A percentile compares a stretch with the other conserved stretches of the same genome.
phyloP scores from a whole-genome alignment of 2,113 vertebrate genomes.

The Anseranas semipalmata region DNA sequence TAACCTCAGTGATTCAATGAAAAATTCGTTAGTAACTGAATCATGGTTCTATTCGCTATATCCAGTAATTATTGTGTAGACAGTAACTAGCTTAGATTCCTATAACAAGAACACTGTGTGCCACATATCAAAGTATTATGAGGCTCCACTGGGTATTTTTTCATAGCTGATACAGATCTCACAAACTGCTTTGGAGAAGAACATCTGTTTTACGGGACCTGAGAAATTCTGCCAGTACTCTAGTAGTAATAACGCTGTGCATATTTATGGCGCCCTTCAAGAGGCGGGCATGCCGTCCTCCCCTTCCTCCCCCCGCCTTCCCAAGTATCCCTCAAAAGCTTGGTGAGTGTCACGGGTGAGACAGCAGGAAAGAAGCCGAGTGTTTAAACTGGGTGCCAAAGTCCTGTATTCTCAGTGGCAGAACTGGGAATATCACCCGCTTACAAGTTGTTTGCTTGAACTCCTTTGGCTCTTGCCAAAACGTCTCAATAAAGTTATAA shows the following conservation, averaged over 20 bases:
- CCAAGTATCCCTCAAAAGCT: not conserved
- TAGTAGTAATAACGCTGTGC: not conserved
- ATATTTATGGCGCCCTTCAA: not conserved
- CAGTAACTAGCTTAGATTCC: not conserved
- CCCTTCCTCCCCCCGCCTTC: not conserved
- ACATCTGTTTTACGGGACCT: not conserved
- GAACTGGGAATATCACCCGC: not conserved
- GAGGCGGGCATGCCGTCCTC: not conserved
- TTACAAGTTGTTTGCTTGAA: conserved; percentile 23
- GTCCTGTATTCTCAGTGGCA: not conserved
- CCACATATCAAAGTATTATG: not conserved
- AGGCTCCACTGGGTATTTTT: not conserved
- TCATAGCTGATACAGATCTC: not conserved
- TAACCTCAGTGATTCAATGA: not conserved
- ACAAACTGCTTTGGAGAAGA: not conserved
- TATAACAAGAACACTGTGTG: not conserved
- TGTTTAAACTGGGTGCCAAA: not conserved
- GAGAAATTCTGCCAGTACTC: not conserved
- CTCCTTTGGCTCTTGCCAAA: conserved; percentile 27
- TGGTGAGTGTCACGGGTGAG: not conserved
- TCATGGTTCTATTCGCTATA: not conserved
- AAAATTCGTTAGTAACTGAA: not conserved
- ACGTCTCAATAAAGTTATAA: conserved; percentile 59
- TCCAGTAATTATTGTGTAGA: not conserved
- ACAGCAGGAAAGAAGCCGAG: not conserved